Evolutionary conservation across 53 echinoderm and acorn worm species (phyloP).

Genomic region (Apostichopus leukothele): DNA sequence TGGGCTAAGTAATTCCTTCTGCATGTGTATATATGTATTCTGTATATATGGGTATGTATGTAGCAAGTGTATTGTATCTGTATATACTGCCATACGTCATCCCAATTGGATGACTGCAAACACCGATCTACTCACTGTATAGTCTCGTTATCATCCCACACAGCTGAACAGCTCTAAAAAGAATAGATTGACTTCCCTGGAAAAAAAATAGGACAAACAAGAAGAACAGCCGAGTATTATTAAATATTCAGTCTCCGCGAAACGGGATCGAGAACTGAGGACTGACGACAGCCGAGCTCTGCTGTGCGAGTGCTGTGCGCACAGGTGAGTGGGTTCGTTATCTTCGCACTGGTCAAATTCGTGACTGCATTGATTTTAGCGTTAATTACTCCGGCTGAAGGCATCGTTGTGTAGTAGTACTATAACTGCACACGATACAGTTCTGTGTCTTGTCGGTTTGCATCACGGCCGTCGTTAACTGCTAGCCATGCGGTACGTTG

Average conservation of each 20-base stretch:
- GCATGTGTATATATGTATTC: not conserved
- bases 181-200: no score
- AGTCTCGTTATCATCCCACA: not conserved
- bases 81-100: not conserved
- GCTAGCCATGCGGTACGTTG: no score
- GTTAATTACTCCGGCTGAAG: not conserved
- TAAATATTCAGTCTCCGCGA: not conserved
- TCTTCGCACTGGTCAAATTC: slow-evolving; percentile 34
- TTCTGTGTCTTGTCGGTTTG: no score
- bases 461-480: no score
- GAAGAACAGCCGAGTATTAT: no score
- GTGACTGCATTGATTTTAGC: not conserved
- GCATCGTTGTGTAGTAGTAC: not conserved
- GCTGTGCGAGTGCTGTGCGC: not conserved
- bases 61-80: not conserved
- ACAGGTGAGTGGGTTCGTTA: not conserved
- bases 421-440: not conserved
- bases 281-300: not conserved
- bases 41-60: not conserved
- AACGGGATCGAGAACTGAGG: not conserved
- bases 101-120: not conserved
- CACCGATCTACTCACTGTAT: not conserved
- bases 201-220: no score
- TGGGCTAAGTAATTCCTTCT: not conserved
- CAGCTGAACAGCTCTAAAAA: not conserved